phyloP scores from a whole-genome alignment of 2,888 invertebrate genomes.

The Arge pagana region DNA sequence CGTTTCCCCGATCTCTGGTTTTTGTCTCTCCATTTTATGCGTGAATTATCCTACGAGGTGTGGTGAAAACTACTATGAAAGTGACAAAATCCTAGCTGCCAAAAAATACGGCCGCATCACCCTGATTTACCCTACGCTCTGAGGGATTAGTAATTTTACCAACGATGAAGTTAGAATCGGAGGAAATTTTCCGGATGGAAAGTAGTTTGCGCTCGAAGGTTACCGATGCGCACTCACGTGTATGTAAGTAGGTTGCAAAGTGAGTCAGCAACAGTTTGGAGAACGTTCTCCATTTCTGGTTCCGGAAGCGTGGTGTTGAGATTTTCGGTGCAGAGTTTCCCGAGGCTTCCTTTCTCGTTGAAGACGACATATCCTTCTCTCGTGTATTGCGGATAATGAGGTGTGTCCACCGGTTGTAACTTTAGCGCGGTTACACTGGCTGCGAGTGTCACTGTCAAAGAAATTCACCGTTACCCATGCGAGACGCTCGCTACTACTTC shows the following conservation, averaged over 20 bases:
- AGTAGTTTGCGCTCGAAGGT: background rate
- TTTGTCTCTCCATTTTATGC: too few species aligned
- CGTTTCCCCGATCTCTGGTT: too few species aligned
- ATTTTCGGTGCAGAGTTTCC: constrained; percentile 82
- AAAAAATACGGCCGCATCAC: too few species aligned
- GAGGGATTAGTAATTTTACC: too few species aligned
- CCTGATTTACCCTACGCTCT: too few species aligned
- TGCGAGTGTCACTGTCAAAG: constrained; percentile 71
- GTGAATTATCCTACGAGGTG: too few species aligned
- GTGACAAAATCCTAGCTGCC: too few species aligned
- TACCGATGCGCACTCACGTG: constrained; percentile 65
- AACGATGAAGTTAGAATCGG: too few species aligned
- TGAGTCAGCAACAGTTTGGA: constrained; percentile 76
- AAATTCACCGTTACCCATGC: too few species aligned
- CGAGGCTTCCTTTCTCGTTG: constrained; percentile 79
- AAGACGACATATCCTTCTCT: constrained; percentile 83
- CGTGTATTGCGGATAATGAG: constrained; percentile 72
- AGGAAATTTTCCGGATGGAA: too few species aligned
- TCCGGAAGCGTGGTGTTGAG: constrained; percentile 66
- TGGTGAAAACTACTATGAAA: too few species aligned
- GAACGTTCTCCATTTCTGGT: constrained; percentile 60
- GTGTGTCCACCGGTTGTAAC: constrained; percentile 68
- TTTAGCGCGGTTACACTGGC: constrained; percentile 70
- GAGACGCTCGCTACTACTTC: too few species aligned
- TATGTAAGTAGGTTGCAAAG: constrained; percentile 78